phyloP scores from a whole-genome alignment of 2,888 invertebrate species.

The Penaeus monodon region DNA sequence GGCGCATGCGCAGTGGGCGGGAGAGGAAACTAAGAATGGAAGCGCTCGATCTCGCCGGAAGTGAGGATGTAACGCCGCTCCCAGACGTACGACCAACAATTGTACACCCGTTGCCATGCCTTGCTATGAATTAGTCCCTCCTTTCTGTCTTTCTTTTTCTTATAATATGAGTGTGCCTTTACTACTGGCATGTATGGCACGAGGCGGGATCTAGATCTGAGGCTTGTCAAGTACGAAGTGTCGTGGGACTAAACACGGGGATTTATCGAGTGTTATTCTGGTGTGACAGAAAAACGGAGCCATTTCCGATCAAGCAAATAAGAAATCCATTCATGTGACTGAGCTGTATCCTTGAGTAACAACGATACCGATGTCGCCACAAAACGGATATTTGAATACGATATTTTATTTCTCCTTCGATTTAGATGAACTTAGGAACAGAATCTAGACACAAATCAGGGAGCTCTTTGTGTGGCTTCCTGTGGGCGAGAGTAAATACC shows the following conservation, averaged over 20 bases:
- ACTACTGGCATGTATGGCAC: no score
- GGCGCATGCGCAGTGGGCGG: conserved; percentile 30
- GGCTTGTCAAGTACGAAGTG: no score
- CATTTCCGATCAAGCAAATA: conserved; percentile 44
- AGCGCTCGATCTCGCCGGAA: conserved; percentile 54
- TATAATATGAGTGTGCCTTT: no score
- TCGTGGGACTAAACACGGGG: no score
- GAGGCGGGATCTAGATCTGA: no score
- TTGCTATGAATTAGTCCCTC: neutral
- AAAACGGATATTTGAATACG: conserved; percentile 6
- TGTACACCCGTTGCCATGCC: neutral
- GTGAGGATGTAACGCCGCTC: conserved; percentile 29
- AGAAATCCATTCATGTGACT: conserved; percentile 44
- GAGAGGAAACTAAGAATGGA: conserved; percentile 52
- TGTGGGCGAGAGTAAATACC: no score
- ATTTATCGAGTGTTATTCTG: neutral
- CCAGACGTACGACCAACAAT: conserved; percentile 37
- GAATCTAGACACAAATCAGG: no score
- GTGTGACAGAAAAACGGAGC: conserved; percentile 17
- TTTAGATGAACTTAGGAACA: no score
- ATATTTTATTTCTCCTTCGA: no score
- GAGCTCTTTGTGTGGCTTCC: no score
- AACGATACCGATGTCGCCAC: conserved; percentile 22
- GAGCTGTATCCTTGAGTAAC: conserved; percentile 47
- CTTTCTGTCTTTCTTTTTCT: no score